Evolutionary conservation across 2,888 invertebrate species (phyloP).

Genomic region (Ernsta delagoae): DNA sequence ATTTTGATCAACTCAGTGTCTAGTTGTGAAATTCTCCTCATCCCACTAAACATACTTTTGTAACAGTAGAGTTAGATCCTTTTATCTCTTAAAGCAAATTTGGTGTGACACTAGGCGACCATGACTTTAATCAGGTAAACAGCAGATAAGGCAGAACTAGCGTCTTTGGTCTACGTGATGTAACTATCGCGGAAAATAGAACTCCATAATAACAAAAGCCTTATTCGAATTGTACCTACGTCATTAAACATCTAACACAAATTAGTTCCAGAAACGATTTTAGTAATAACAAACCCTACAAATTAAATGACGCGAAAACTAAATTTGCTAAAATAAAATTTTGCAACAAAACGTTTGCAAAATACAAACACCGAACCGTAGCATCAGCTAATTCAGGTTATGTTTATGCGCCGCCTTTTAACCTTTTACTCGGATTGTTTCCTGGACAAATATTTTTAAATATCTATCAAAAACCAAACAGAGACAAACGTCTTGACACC

Average conservation of each 20-base stretch:
- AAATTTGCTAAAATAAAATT: not conserved
- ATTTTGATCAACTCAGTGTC: not conserved
- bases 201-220: not conserved
- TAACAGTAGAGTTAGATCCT: not conserved
- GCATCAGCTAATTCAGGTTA: not conserved
- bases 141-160: conserved; percentile 26
- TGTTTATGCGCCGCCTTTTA: not conserved
- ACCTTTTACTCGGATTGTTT: not conserved
- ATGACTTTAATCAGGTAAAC: conserved; percentile 16
- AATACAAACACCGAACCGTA: too few relatives aligned
- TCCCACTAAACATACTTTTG: too few relatives aligned
- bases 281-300: too few relatives aligned
- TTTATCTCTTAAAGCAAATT: conserved; percentile 9
- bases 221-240: not conserved
- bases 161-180: conserved; percentile 12
- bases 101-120: conserved; percentile 42
- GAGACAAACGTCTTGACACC: conserved; percentile 30
- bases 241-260: not conserved
- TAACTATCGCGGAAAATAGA: conserved; percentile 11
- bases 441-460: conserved; percentile 4
- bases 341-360: too few relatives aligned
- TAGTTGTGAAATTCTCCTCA: too few relatives aligned
- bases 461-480: conserved; percentile 12
- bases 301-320: too few relatives aligned
- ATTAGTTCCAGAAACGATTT: not conserved